Evolutionary conservation across 2,113 vertebrate species (phyloP).

Genomic region (Toxotes jaculatrix): DNA sequence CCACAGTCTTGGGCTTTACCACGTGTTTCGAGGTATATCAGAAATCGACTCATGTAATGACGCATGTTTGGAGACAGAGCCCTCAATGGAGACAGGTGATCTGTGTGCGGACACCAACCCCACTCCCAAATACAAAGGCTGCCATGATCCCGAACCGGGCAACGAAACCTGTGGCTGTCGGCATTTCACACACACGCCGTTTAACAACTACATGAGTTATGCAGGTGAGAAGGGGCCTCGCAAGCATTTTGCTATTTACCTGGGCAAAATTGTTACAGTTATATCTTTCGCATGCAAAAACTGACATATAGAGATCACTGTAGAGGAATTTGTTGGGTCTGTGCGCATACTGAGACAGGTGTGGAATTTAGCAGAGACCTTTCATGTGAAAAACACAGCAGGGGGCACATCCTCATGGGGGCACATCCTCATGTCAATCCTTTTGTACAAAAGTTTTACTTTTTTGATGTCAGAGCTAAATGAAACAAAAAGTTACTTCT

Average conservation of each 20-base stretch:
- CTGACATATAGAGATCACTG: constrained; percentile 20
- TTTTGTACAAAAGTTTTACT: constrained; percentile 7
- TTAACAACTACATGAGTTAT: constrained; percentile 99
- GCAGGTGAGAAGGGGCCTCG: constrained; percentile 86
- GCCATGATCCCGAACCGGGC: constrained; percentile 91
- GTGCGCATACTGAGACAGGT: constrained; percentile 37
- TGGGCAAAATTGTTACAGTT: constrained; percentile 77
- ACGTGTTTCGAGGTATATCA: constrained; percentile 96
- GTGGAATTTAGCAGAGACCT: constrained; percentile 58
- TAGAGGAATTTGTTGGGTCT: constrained; percentile 46
- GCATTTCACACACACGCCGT: constrained; percentile 92
- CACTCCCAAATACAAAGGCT: constrained; percentile 94
- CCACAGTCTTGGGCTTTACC: constrained; percentile 96
- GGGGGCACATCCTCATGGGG: constrained; percentile 15
- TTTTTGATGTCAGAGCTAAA: constrained; percentile 15
- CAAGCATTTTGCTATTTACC: constrained; percentile 18
- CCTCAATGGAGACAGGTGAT: constrained; percentile 96
- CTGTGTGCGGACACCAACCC: constrained; percentile 97
- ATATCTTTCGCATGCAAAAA: constrained; percentile 8
- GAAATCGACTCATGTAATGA: constrained; percentile 98
- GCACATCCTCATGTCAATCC: constrained; percentile 13
- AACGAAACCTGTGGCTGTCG: constrained; percentile 95
- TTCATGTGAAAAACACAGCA: constrained; percentile 39
- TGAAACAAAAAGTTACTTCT: not conserved
- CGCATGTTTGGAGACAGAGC: constrained; percentile 95